phyloP scores from a whole-genome alignment of 2,888 invertebrate genomes.

The Eupeodes latifasciatus region DNA sequence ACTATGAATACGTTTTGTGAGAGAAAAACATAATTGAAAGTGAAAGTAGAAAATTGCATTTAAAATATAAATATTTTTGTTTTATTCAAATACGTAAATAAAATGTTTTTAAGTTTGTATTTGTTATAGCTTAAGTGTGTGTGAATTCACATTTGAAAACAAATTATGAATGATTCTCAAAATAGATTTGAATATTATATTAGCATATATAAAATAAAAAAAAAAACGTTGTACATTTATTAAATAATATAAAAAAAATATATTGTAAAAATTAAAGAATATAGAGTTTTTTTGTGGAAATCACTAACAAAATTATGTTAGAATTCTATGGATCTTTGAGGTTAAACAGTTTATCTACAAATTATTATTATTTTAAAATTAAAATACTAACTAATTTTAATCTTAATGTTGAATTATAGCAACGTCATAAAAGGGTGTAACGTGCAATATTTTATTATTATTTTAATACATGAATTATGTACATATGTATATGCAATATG shows the following conservation, averaged over 20 bases:
- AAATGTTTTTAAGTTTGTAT: neutral
- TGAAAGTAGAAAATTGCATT: slow-evolving; percentile 27
- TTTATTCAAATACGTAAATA: slow-evolving; percentile 9
- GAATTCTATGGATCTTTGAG: too few species aligned
- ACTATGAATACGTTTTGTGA: neutral
- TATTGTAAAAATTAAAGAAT: neutral
- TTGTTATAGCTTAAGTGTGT: neutral
- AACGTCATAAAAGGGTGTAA: too few species aligned
- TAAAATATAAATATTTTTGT: slow-evolving; percentile 6
- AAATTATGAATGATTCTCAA: slow-evolving; percentile 35
- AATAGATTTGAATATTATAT: slow-evolving; percentile 22
- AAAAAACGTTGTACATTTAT: neutral
- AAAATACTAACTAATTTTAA: too few species aligned
- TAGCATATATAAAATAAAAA: neutral
- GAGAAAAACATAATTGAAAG: slow-evolving; percentile 5
- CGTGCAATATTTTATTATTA: too few species aligned
- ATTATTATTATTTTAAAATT: too few species aligned
- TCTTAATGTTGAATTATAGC: too few species aligned
- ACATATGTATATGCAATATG: too few species aligned
- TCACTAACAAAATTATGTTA: neutral
- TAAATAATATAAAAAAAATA: neutral
- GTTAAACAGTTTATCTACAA: too few species aligned
- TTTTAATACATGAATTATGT: too few species aligned
- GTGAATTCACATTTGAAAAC: neutral
- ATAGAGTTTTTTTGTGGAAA: neutral